Evolutionary conservation across 1,140 invertebrate genomes (phyloP).

Genomic region (Diplogasteroides magnus): DNA sequence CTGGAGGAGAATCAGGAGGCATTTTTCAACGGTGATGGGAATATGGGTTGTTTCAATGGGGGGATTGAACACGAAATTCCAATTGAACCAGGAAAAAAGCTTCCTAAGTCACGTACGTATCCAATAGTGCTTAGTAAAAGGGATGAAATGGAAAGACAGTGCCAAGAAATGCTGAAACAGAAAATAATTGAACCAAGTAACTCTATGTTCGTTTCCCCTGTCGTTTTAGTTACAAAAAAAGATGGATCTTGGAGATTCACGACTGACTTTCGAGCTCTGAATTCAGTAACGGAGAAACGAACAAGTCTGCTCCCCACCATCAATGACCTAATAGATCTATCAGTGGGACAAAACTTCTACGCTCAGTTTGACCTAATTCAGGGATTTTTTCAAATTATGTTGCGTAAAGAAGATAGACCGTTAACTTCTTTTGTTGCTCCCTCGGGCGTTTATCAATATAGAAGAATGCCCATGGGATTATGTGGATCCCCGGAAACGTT

Average conservation of each 20-base stretch:
- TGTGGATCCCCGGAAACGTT: constrained; percentile 14
- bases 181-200: constrained; percentile 25
- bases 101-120: constrained; percentile 15
- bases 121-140: constrained; percentile 14
- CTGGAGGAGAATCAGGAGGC: too few relatives aligned
- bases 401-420: constrained; percentile 6
- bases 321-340: constrained; percentile 4
- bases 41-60: too few relatives aligned
- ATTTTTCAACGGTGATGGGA: too few relatives aligned
- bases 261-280: constrained; percentile 22
- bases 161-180: constrained; percentile 29
- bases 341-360: background rate
- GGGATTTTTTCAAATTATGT: constrained; percentile 15
- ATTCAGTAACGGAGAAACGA: constrained; percentile 3
- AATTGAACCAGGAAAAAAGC: too few relatives aligned
- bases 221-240: constrained; percentile 30
- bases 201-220: constrained; percentile 12
- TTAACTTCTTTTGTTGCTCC: constrained; percentile 5
- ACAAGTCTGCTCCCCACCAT: constrained; percentile 10
- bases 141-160: constrained; percentile 26
- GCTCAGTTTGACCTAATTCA: constrained; percentile 5
- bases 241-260: constrained; percentile 21
- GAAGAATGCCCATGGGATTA: constrained; percentile 16
- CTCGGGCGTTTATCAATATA: constrained; percentile 9
- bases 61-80: too few relatives aligned